Conservation (phyloP, 2,797 vertebrate species). For the Silurus lanzhouensis region DNA sequence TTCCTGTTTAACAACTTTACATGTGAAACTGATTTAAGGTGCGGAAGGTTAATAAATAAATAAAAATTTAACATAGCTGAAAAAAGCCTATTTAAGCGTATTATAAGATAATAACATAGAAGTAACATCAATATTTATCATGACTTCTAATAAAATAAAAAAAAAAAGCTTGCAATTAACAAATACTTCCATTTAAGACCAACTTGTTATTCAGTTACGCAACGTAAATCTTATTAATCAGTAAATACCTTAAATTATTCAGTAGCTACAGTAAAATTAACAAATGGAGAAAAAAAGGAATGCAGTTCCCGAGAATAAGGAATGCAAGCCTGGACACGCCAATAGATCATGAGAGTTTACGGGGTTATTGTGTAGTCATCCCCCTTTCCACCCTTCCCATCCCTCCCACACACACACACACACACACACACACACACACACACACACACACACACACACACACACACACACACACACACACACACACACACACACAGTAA, state of each 20-base stretch:
- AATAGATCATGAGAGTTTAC: conserved; percentile 23
- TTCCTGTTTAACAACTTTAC: conserved; percentile 42
- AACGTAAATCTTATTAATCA: not conserved
- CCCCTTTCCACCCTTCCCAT: too few relatives aligned
- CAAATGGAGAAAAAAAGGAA: not conserved
- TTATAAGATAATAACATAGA: too few relatives aligned
- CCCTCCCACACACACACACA: not conserved
- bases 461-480: not conserved
- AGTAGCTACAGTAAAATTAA: conserved; percentile 13
- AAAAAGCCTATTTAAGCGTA: too few relatives aligned
- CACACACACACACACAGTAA: not conserved
- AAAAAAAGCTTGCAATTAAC: not conserved
- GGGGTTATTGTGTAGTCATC: not conserved
- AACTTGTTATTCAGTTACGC: not conserved
- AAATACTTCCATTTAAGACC: not conserved
- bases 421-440: not conserved
- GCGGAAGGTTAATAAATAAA: not conserved
- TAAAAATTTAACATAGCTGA: too few relatives aligned
- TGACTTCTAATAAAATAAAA: too few relatives aligned
- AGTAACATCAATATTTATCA: too few relatives aligned
- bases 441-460: not conserved
- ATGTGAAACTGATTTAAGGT: conserved; percentile 16
- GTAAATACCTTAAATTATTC: conserved; percentile 10
- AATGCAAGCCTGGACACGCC: conserved; percentile 8
- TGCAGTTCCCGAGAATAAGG: not conserved